phyloP scores from a whole-genome alignment of 2,113 vertebrate species.

The Lophochroa leadbeateri region DNA sequence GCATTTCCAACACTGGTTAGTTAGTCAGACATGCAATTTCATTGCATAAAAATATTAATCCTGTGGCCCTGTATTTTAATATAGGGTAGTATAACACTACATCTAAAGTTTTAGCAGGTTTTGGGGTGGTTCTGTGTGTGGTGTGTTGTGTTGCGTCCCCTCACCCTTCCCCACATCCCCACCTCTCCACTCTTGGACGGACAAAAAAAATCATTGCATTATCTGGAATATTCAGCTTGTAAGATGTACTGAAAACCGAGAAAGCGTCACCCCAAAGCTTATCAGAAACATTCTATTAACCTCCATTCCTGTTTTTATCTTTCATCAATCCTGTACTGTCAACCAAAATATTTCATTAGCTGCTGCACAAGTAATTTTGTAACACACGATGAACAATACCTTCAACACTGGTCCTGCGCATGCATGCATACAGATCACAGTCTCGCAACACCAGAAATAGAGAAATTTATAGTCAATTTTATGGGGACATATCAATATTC shows the following conservation, averaged over 20 bases:
- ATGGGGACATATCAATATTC: not conserved
- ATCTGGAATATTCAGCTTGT: not conserved
- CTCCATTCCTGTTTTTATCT: not conserved
- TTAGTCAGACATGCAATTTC: not conserved
- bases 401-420: not conserved
- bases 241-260: not conserved
- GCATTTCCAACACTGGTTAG: not conserved
- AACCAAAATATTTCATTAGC: not conserved
- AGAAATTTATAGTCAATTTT: not conserved
- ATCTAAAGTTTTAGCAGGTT: not conserved
- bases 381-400: not conserved
- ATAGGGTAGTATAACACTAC: not conserved
- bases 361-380: not conserved
- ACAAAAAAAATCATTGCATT: not conserved
- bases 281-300: not conserved
- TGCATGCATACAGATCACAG: not conserved
- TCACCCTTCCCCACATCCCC: not conserved
- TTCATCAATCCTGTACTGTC: not conserved
- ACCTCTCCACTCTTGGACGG: not conserved
- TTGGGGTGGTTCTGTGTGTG: not conserved
- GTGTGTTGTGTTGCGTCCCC: not conserved
- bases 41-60: not conserved
- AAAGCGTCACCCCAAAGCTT: not conserved
- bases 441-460: not conserved
- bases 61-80: not conserved